Base-by-base conservation (phyloP, 2,797 vertebrate species). In the Microcaecilia unicolor region DNA sequence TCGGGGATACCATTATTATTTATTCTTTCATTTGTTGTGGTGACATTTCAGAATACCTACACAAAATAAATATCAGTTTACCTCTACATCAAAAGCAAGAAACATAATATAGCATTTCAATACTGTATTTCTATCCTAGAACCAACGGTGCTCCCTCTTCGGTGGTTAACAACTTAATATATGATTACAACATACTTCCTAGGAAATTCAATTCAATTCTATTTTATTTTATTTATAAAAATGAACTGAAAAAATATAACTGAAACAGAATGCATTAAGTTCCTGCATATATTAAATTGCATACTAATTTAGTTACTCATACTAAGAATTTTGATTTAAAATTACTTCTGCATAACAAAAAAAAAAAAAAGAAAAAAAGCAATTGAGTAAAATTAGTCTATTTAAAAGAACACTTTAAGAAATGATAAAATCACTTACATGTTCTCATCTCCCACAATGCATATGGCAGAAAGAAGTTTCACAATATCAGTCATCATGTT, bases 391-490 rank as follows among this genome's bases (percentile, higher is more conserved):
- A n/a, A n/a, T n/a, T n/a, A n/a, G n/a, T n/a, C n/a, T n/a, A n/a
- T n/a, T n/a, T n/a, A n/a, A n/a, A n/a, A n/a, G n/a, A n/a, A n/a
- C n/a, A 23, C 16, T 11, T 15, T 22, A 22, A 20, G 34, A 10
- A 29, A 11, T 26, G 2, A 4, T 9, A 19, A 12, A 32, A 15
- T 21, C 28, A 83, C 94, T 59, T 85, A 99, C 95, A 72, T 93
- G 80, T 89, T 97, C 61, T 98, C 96, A 51, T 99, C 94, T 44
- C 93, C 96, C 42, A 99, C 86, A 48, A 99, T 99, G 64, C 95
- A 99, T 61, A 98, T 88, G 48, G 96, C 95, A 26, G 96, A 98
- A 11, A 98, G 83, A 19, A 99, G 85, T 70, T 98, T 99, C 25
- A 97, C 87, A 50, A 90, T 86, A 32, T 99, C 96, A 0, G 88